Base-by-base conservation (phyloP, 1,140 invertebrate species). In the Palaemon carinicauda region DNA sequence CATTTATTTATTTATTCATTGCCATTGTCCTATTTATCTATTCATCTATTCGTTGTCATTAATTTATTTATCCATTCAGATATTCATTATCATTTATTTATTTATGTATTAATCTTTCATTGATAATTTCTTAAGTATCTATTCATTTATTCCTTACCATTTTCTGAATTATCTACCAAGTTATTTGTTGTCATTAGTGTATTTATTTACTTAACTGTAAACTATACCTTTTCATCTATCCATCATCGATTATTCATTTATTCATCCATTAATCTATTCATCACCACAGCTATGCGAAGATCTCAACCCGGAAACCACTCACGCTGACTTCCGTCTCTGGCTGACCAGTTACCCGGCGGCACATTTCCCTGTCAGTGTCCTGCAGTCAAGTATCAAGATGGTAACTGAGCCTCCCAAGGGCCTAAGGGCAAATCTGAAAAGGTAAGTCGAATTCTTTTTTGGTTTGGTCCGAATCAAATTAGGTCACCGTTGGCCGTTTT, bases 311-410 rank as follows among this genome's bases (percentile, higher is more conserved):
- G 91, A 91, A 15, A 91, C 90, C 12, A 93, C 92, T 0, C 91
- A 93, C 84, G 89, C 91, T 19, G 90, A 91, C 56, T 93, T 93
- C 90, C 91, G 93, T 9, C 90, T 93, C 41, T 93, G 93, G 93
- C 88, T 93, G 81, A 93, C 93, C 10, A 93, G 92, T 85, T 93
- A 93, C 82, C 93, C 93, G 9, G 92, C 92, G 0, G 91, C 92
- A 17, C 90, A 90, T 15, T 93, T 93, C 89, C 93, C 93, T 1
- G 92, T 93, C 1, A 91, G 92, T 15, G 92, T 93, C 51, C 89
- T 93, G 54, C 93, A 93, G 89, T 93, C 93, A 89, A 91, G 93
- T 41, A 91, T 93, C 80, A 93, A 93, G 89, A 93, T 93, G 91
- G 93, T 93, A 31, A 93, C 93, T 81, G 93, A 93, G 89, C 92